phyloP scores from a whole-genome alignment of 2,888 invertebrate genomes.

The Bombylius discolor region DNA sequence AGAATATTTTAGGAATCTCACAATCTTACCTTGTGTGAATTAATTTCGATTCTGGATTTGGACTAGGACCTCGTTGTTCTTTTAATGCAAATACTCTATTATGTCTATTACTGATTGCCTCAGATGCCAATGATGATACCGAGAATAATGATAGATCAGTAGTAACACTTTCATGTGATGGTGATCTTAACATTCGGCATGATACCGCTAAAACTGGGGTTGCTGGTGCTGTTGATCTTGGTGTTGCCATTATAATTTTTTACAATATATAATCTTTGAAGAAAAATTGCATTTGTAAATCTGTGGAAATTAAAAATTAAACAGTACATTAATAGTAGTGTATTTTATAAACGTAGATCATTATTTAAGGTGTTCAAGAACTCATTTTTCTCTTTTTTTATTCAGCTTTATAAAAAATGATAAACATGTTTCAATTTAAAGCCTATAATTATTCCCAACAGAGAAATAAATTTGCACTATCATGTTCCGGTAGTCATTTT shows the following conservation, averaged over 20 bases:
- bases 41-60: slow-evolving; percentile 50
- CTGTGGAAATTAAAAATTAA: too few species aligned
- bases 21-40: slow-evolving; percentile 14
- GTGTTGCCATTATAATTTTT: slow-evolving; percentile 13
- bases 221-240: slow-evolving; percentile 17
- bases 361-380: too few species aligned
- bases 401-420: too few species aligned
- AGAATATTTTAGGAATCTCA: too few species aligned
- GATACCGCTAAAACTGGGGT: slow-evolving; percentile 34
- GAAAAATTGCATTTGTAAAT: background rate
- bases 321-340: too few species aligned
- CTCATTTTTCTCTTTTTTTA: too few species aligned
- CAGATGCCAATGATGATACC: slow-evolving; percentile 52
- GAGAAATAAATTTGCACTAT: too few species aligned
- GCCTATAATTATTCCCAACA: too few species aligned
- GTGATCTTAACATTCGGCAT: slow-evolving; percentile 58
- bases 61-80: slow-evolving; percentile 50
- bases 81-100: slow-evolving; percentile 39
- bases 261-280: background rate
- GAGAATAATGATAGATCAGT: slow-evolving; percentile 71
- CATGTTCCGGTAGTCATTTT: too few species aligned
- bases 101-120: slow-evolving; percentile 33
- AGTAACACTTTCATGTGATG: slow-evolving; percentile 72
- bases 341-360: too few species aligned
- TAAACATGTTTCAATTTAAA: too few species aligned